Evolutionary conservation across 2,113 vertebrate genomes (phyloP).

Genomic region (Murina feae): DNA sequence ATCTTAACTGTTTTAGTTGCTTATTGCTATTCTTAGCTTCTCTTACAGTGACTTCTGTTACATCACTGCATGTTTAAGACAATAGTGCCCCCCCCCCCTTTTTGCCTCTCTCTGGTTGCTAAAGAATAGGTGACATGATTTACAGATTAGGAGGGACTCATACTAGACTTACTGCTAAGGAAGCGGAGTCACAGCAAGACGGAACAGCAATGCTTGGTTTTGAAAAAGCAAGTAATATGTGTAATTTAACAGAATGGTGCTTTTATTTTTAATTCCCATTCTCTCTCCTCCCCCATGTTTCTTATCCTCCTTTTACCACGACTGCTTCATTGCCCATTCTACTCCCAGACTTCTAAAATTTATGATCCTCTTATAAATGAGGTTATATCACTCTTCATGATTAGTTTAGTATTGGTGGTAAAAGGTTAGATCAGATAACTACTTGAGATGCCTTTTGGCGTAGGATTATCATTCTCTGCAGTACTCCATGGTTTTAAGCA

Average conservation of each 20-base stretch:
- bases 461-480: not conserved
- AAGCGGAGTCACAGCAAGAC: not conserved
- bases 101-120: not conserved
- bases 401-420: not conserved
- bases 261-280: constrained; percentile 12
- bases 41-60: not conserved
- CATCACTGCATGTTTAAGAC: not conserved
- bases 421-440: not conserved
- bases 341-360: not conserved
- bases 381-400: not conserved
- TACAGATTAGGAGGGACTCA: not conserved
- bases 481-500: not conserved
- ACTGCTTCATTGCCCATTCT: not conserved
- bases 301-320: not conserved
- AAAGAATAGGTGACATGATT: not conserved
- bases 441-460: not conserved
- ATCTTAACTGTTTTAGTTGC: not conserved
- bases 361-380: not conserved
- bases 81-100: not conserved
- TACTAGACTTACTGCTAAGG: too few species aligned
- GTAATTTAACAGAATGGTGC: not conserved
- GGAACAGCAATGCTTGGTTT: not conserved
- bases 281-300: not conserved
- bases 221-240: not conserved
- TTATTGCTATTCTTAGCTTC: not conserved